Evolutionary conservation across 2,888 invertebrate species (phyloP).

Genomic region (Liodrosophila aerea): DNA sequence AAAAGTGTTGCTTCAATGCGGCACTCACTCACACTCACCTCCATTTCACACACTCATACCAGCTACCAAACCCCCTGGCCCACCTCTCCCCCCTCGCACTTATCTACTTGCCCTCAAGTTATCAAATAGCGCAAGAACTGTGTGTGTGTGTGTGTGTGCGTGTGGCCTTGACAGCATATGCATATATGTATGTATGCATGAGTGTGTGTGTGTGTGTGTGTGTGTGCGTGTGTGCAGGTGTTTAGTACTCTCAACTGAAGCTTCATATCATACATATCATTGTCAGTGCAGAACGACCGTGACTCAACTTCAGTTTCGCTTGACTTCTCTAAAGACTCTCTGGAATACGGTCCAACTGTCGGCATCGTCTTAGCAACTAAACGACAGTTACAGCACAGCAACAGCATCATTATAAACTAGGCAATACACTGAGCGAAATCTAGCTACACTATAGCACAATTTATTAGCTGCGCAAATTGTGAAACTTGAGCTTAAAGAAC

Average conservation of each 20-base stretch:
- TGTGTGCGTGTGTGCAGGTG: constrained; percentile 15
- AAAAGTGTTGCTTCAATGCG: constrained; percentile 15
- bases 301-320: constrained; percentile 68
- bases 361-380: constrained; percentile 75
- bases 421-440: constrained; percentile 48
- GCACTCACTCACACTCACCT: no score
- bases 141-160: constrained; percentile 38
- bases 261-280: constrained; percentile 59
- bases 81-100: not conserved
- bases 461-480: no score
- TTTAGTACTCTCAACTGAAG: constrained; percentile 36
- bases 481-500: no score
- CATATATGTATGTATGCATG: constrained; percentile 2
- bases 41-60: not conserved
- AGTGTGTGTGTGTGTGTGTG: constrained; percentile 10
- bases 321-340: constrained; percentile 73
- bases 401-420: constrained; percentile 67
- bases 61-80: not conserved
- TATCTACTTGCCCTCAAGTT: not conserved
- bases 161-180: constrained; percentile 42
- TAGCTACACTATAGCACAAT: not conserved
- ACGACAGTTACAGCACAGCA: constrained; percentile 51
- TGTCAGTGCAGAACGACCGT: constrained; percentile 62
- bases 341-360: constrained; percentile 59
- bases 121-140: constrained; percentile 29